Percentiles rank a stretch among this genome's conserved stretches.
phyloP scores from a whole-genome alignment of 2,888 invertebrate genomes.

The Dexiosoma caninum region DNA sequence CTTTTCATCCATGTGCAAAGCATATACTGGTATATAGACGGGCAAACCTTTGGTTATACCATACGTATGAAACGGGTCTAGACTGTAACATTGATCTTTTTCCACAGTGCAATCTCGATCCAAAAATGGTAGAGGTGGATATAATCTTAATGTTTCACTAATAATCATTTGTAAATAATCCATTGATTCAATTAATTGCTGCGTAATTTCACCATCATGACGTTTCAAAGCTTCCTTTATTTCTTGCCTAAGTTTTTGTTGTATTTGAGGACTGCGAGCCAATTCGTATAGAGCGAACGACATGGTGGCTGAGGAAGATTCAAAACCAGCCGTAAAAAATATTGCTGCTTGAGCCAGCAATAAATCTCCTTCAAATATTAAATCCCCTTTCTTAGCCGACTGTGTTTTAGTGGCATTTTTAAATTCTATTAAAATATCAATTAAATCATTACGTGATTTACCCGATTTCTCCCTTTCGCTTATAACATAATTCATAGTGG shows the following conservation, averaged over 20 bases:
- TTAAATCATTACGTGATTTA: constrained; percentile 77
- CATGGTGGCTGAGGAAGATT: constrained; percentile 77
- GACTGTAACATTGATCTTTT: constrained; percentile 65
- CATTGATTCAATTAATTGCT: constrained; percentile 76
- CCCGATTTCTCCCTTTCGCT: constrained; percentile 75
- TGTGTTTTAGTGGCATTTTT: constrained; percentile 69
- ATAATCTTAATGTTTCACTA: constrained; percentile 74
- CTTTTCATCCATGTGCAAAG: constrained; percentile 75
- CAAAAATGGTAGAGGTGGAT: constrained; percentile 76
- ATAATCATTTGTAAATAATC: constrained; percentile 78
- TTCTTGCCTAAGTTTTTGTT: constrained; percentile 77
- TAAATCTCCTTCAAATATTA: constrained; percentile 74
- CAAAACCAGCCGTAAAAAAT: constrained; percentile 77
- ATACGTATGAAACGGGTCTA: constrained; percentile 71
- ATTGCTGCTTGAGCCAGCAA: constrained; percentile 76
- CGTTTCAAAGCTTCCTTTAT: constrained; percentile 73
- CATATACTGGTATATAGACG: constrained; percentile 73
- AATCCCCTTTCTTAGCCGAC: constrained; percentile 71
- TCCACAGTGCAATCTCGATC: constrained; percentile 74
- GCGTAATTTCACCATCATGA: constrained; percentile 75
- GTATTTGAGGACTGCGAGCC: constrained; percentile 76
- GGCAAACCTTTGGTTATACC: constrained; percentile 74
- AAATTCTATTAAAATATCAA: constrained; percentile 79
- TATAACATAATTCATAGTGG: constrained; percentile 77
- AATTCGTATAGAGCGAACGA: constrained; percentile 78